A percentile compares a stretch with the other conserved stretches of the same genome.
Evolutionary conservation across 2,113 vertebrate species (phyloP).

Genomic region (Edolisoma coerulescens): DNA sequence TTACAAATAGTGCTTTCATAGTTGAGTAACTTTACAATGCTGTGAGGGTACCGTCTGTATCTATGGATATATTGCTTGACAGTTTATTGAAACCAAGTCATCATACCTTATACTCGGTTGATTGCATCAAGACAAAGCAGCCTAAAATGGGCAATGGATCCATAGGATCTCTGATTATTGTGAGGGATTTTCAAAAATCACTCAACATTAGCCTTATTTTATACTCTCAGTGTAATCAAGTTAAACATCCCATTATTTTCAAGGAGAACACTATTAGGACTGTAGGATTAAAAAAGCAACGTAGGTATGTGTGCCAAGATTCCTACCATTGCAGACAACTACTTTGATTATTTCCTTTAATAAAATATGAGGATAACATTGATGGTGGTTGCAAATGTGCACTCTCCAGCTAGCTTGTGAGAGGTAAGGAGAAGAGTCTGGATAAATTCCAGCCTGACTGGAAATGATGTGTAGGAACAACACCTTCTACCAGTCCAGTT

Average conservation of each 20-base stretch:
- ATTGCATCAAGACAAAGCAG: not conserved
- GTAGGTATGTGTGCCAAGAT: not conserved
- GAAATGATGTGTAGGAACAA: not conserved
- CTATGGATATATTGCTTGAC: slow-evolving; percentile 4
- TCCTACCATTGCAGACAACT: not conserved
- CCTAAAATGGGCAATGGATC: not conserved
- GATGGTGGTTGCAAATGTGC: not conserved
- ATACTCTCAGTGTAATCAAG: not conserved
- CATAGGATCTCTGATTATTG: slow-evolving; percentile 48
- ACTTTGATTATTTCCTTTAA: not conserved
- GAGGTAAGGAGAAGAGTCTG: not conserved
- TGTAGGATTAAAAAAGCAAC: not conserved
- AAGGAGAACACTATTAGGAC: not conserved
- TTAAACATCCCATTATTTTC: not conserved
- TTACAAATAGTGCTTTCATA: slow-evolving; percentile 69
- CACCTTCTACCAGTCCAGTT: not conserved
- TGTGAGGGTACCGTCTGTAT: slow-evolving; percentile 1
- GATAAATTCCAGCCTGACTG: not conserved
- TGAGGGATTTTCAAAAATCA: slow-evolving; percentile 40
- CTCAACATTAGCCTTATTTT: slow-evolving; percentile 16
- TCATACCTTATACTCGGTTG: not conserved
- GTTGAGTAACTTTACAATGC: slow-evolving; percentile 44
- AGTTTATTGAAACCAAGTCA: slow-evolving; percentile 23
- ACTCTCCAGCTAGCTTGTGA: not conserved
- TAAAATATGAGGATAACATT: not conserved